Conservation (phyloP, 2,797 vertebrate species). For the Chloroceryle amazona region DNA sequence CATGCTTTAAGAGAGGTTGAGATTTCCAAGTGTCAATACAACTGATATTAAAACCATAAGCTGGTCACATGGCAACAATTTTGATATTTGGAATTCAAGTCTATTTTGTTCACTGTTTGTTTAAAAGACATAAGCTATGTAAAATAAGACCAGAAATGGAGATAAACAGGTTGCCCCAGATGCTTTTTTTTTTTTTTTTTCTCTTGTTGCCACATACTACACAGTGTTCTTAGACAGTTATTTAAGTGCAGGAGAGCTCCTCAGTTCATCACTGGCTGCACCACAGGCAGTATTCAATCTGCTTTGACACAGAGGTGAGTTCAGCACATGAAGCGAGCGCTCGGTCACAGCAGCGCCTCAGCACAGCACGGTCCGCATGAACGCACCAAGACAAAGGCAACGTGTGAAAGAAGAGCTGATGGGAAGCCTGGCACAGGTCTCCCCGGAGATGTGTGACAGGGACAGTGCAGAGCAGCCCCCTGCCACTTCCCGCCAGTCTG, state of each 20-base stretch:
- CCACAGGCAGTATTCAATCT: background rate
- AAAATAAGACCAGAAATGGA: background rate
- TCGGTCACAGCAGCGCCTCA: background rate
- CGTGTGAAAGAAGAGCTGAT: rapidly evolving
- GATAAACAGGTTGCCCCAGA: background rate
- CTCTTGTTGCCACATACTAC: background rate
- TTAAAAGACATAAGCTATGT: background rate
- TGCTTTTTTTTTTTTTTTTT: background rate
- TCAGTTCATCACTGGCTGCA: background rate
- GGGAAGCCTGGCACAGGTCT: background rate
- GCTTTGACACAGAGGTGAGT: background rate
- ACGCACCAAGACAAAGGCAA: background rate
- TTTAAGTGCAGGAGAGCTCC: background rate
- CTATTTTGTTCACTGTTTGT: background rate
- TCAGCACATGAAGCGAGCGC: rapidly evolving
- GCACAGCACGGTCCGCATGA: rapidly evolving
- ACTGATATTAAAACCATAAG: background rate
- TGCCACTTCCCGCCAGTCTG: background rate
- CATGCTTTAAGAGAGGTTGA: background rate
- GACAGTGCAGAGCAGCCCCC: background rate
- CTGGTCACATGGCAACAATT: background rate
- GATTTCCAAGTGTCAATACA: background rate
- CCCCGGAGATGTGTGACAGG: rapidly evolving
- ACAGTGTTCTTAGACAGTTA: background rate
- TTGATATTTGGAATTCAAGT: background rate